A percentile compares a stretch with the other conserved stretches of the same genome.
phyloP scores from a whole-genome alignment of 2,113 vertebrate species.

The Ondatra zibethicus region DNA sequence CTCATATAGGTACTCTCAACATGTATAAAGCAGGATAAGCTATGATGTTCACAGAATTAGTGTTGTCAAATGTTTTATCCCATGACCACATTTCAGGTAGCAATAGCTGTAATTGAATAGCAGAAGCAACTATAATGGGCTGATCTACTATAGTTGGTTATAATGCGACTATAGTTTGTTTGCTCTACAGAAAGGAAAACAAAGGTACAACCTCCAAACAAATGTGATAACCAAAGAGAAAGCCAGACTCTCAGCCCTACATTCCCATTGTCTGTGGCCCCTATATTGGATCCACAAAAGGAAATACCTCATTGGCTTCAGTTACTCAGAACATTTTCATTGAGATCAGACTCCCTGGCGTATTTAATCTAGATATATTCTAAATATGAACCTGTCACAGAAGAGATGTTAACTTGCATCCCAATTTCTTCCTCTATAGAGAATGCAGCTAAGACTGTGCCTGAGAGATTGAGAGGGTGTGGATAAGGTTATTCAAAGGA shows the following conservation, averaged over 20 bases:
- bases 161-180: not conserved
- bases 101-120: not conserved
- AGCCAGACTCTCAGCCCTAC: not conserved
- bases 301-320: not conserved
- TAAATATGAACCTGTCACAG: not conserved
- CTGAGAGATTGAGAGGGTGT: not conserved
- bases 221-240: not conserved
- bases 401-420: conserved; percentile 11
- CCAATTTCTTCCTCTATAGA: not conserved
- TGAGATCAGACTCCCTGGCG: not conserved
- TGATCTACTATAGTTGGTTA: no score
- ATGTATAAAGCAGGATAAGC: not conserved
- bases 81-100: no score
- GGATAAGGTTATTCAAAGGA: not conserved
- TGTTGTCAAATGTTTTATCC: not conserved
- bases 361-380: conserved; percentile 2
- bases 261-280: not conserved
- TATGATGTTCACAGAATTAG: not conserved
- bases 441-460: not conserved
- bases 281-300: not conserved
- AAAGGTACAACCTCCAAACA: not conserved
- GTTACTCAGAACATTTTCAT: not conserved
- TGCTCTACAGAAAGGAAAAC: not conserved
- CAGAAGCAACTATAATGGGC: no score
- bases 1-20: not conserved